These are phyloP conservation scores for Hiodon alosoides DNA, from an alignment of 2,113 vertebrate genomes.

Conservation along the genomic window DNA sequence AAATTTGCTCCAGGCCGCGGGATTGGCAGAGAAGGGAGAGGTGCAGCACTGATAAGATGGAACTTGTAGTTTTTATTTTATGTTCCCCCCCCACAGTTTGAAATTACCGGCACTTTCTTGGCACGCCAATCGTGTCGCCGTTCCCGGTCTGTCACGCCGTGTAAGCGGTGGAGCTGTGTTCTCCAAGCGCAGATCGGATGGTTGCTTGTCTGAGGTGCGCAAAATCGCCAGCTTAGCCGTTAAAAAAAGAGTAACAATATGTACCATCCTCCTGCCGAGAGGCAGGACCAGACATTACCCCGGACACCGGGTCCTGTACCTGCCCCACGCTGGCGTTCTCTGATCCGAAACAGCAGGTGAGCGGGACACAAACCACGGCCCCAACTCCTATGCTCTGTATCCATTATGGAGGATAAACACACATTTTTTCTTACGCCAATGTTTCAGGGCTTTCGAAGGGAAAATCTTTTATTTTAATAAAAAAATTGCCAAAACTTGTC, in stretches of 20 bases:
- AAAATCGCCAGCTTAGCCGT: too few species aligned
- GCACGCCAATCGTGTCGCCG: conserved; percentile 61
- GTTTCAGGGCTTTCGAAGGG: conserved; percentile 32
- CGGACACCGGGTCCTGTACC: not conserved
- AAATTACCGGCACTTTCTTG: conserved; percentile 56
- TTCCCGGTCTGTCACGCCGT: conserved; percentile 50
- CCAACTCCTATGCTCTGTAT: too few species aligned
- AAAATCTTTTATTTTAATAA: conserved; percentile 38
- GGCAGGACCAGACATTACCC: conserved; percentile 7
- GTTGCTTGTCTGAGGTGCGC: too few species aligned
- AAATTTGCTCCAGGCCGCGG: conserved; percentile 57
- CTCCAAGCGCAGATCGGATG: not conserved
- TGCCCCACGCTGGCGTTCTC: not conserved
- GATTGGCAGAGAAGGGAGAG: conserved; percentile 42
- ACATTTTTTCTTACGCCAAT: conserved; percentile 42
- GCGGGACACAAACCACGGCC: too few species aligned
- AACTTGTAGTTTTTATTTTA: conserved; percentile 38
- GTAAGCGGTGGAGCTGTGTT: conserved; percentile 38
- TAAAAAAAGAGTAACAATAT: conserved; percentile 37
- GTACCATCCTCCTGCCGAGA: conserved; percentile 48
- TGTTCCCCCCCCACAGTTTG: conserved; percentile 44
- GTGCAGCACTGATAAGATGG: conserved; percentile 53
- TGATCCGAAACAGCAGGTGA: not conserved
- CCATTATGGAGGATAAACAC: too few species aligned
- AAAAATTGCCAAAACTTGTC: too few species aligned